Conservation (phyloP, 2,113 vertebrate genomes). For the Pleuronectes platessa region DNA sequence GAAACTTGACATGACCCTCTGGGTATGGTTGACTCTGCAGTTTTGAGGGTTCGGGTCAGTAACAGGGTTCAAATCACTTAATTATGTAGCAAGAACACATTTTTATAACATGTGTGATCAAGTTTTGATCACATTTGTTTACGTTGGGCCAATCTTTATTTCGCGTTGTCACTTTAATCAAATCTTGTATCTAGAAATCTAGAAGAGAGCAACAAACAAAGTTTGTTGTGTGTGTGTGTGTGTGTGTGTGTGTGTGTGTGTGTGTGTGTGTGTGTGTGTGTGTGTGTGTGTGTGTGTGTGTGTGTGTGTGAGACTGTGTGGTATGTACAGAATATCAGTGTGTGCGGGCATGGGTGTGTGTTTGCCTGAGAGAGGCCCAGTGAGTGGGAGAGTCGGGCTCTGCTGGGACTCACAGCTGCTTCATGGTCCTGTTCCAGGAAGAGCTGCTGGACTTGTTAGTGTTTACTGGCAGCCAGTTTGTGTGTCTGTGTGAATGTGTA, state of each 20-base stretch:
- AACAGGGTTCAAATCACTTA: neutral
- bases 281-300: slow-evolving; percentile 9
- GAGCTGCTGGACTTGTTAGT: slow-evolving; percentile 75
- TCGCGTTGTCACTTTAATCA: neutral
- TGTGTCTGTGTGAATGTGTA: slow-evolving; percentile 42
- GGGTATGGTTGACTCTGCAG: neutral
- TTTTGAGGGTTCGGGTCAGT: neutral
- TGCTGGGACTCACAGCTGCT: slow-evolving; percentile 80
- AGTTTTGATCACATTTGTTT: neutral
- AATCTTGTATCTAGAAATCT: too few relatives aligned
- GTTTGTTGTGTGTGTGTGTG: neutral
- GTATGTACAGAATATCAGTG: slow-evolving; percentile 45
- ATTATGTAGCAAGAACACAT: neutral
- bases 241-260: neutral
- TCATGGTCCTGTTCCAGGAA: slow-evolving; percentile 80
- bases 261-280: neutral
- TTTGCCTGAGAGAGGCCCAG: slow-evolving; percentile 68
- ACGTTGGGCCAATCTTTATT: neutral
- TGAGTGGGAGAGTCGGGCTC: slow-evolving; percentile 77
- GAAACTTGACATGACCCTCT: neutral
- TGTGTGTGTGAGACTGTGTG: slow-evolving; percentile 19
- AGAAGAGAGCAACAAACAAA: slow-evolving; percentile 16
- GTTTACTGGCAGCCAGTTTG: slow-evolving; percentile 77
- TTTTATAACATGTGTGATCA: neutral
- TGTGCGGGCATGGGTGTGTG: slow-evolving; percentile 71